These are phyloP conservation scores for Phortica okadai DNA, from an alignment of 2,888 invertebrate species.

Conservation along the genomic window DNA sequence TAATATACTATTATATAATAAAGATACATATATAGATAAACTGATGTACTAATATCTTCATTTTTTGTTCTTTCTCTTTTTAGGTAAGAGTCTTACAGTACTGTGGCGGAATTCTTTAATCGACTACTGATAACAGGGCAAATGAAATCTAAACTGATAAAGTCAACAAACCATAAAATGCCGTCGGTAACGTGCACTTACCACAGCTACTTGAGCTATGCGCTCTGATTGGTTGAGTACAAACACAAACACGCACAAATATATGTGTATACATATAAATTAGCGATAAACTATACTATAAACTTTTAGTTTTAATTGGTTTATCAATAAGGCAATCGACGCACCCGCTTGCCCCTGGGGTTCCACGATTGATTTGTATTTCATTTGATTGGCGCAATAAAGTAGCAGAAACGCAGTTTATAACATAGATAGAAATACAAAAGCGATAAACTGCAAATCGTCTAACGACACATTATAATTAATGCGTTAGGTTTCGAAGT, in stretches of 20 bases:
- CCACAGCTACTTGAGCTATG: neutral
- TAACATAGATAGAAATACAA: neutral
- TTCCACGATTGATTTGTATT: slow-evolving; percentile 36
- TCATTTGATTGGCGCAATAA: slow-evolving; percentile 58
- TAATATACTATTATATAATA: too few relatives aligned
- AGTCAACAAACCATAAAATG: slow-evolving; percentile 48
- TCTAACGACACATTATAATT: slow-evolving; percentile 4
- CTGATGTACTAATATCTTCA: neutral
- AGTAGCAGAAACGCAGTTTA: slow-evolving; percentile 41
- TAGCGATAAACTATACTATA: slow-evolving; percentile 60
- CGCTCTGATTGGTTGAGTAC: slow-evolving; percentile 62
- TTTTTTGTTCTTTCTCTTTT: neutral
- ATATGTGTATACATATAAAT: slow-evolving; percentile 40
- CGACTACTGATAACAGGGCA: neutral
- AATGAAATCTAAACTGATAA: slow-evolving; percentile 21
- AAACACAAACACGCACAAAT: slow-evolving; percentile 14
- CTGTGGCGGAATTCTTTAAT: too few relatives aligned
- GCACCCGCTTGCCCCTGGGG: neutral
- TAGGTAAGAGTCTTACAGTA: neutral
- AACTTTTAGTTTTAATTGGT: slow-evolving; percentile 62
- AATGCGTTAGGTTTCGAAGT: neutral
- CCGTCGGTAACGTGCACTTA: slow-evolving; percentile 54
- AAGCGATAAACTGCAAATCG: neutral
- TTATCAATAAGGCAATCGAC: slow-evolving; percentile 40
- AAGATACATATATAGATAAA: neutral